Percentiles rank a stretch among this genome's conserved stretches.
These are phyloP conservation scores for Periparus ater DNA, from an alignment of 2,797 vertebrate species.

Conservation along the genomic window DNA sequence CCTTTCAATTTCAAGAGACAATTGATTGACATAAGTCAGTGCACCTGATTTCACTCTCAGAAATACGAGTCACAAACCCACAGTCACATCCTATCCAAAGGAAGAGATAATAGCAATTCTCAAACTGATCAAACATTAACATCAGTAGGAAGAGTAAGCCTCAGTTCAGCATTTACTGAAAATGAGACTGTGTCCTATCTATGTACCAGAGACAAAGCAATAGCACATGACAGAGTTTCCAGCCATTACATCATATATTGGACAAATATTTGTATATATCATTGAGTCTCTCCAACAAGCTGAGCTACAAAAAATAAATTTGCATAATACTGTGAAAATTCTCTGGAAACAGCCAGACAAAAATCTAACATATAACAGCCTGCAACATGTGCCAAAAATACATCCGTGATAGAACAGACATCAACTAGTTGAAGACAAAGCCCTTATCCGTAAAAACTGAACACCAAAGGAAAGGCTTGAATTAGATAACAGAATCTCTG, in stretches of 20 bases:
- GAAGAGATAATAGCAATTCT: not conserved
- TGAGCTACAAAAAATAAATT: not conserved
- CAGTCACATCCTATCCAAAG: not conserved
- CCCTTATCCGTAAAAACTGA: not conserved
- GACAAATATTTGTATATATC: not conserved
- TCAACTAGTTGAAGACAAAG: not conserved
- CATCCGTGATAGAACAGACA: not conserved
- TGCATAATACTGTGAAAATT: not conserved
- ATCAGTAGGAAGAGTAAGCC: not conserved
- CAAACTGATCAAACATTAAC: not conserved
- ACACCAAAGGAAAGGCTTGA: not conserved
- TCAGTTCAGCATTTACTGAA: not conserved
- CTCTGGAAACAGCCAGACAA: not conserved
- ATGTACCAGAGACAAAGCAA: not conserved
- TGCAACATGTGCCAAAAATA: not conserved
- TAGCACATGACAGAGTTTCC: not conserved
- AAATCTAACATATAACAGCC: not conserved
- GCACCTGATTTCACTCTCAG: not conserved
- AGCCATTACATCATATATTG: not conserved
- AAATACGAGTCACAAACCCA: not conserved
- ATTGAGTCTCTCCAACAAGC: not conserved
- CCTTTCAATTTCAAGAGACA: conserved; percentile 17
- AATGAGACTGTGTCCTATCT: not conserved
- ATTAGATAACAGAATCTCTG: not conserved
- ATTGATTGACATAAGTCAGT: not conserved